Evolutionary conservation across 2,888 invertebrate species (phyloP), one percentile per base, ranked within the genome.

Genomic region (Mythimna pallens): DNA sequence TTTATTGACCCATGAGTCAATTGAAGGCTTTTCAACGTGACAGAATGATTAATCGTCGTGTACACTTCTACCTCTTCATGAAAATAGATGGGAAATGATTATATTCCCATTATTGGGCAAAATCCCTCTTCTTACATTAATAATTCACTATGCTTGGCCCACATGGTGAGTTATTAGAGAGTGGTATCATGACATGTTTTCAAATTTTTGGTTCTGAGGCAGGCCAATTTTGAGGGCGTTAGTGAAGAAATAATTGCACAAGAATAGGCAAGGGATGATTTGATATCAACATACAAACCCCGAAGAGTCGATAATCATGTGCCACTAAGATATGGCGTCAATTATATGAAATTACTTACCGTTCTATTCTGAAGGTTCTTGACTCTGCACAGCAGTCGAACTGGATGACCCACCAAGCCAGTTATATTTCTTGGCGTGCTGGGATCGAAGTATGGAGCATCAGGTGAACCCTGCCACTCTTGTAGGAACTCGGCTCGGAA

Each of bases 321-420:
- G 20, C 20, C 7, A 20, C 22, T 50, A 14, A 2, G 0, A 20
- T 4, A 17, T 5, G 22, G 2, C 14, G n/a, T 12, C 3, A 40
- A 12, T 20, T 17, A 50, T 20, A 30, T 34, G 0, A n/a, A 50
- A 73, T 30, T 62, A 96, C 98, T 97, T 91, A 98, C 98, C 93
- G 98, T 98, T 94, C 98, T 97, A 94, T 98, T 98, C 88, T 98
- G 98, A 78, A 98, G 95, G 94, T 98, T 98, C 93, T 98, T 98
- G 81, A 98, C 98, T 86, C 98, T 97, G 92, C 98, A 98, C 87
- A 98, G 97, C 82, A 98, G 95, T 87, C 97, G 97, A 34, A 98
- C 98, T 34, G 98, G 98, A 89, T 98, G 98, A 20, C 98, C 98
- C 17, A 98, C 98, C 50, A 98, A 96, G 7, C 98, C 98, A 14